Evolutionary conservation across 2,797 vertebrate species (phyloP).

Genomic region (Lophotriccus pileatus): DNA sequence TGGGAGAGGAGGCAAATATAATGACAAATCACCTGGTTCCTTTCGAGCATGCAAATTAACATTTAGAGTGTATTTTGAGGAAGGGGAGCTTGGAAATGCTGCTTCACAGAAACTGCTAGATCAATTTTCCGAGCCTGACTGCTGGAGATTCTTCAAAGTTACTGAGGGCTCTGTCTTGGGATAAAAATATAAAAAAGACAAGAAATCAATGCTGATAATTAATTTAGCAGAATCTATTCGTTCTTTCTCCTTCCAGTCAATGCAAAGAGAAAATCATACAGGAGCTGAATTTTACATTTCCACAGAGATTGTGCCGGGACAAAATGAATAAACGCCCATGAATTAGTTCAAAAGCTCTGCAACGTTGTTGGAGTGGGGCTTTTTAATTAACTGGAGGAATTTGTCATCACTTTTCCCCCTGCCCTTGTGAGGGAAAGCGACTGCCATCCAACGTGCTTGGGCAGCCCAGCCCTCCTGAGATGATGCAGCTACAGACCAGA

Average conservation of each 20-base stretch:
- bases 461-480: neutral
- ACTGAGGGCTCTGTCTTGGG: neutral
- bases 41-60: neutral
- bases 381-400: constrained; percentile 70
- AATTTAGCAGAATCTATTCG: constrained; percentile 22
- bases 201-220: constrained; percentile 58
- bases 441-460: neutral
- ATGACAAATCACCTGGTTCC: neutral
- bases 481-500: neutral
- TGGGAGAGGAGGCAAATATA: neutral
- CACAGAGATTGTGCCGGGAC: constrained; percentile 37
- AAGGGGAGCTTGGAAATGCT: neutral
- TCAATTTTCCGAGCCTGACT: constrained; percentile 33
- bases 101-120: constrained; percentile 10
- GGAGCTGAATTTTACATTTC: constrained; percentile 29
- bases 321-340: constrained; percentile 43
- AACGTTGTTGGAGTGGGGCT: neutral
- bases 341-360: constrained; percentile 58
- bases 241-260: constrained; percentile 1
- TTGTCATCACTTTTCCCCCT: constrained; percentile 2
- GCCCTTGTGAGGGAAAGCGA: neutral
- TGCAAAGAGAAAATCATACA: neutral
- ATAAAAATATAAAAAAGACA: constrained; percentile 55
- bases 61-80: neutral
- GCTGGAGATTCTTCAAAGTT: constrained; percentile 21